phyloP scores from a whole-genome alignment of 2,888 invertebrate genomes.

The Himalopsyche kuldschensis region DNA sequence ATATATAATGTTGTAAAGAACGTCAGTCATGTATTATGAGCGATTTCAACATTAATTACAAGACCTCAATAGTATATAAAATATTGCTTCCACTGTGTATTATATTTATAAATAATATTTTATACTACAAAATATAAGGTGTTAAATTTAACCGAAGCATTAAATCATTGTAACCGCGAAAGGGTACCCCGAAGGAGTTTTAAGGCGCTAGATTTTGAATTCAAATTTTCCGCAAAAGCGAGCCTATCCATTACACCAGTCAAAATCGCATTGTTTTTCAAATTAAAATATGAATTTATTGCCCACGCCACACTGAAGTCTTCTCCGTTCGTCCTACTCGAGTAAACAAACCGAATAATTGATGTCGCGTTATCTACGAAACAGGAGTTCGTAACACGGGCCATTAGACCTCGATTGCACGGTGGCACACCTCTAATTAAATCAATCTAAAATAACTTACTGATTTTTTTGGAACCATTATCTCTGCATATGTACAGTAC shows the following conservation, averaged over 20 bases:
- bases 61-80: too few species aligned
- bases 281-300: slow-evolving; percentile 13
- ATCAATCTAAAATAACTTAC: too few species aligned
- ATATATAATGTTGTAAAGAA: too few species aligned
- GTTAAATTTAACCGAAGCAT: not conserved
- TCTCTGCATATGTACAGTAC: too few species aligned
- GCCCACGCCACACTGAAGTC: not conserved
- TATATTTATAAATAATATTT: too few species aligned
- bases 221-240: not conserved
- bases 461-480: too few species aligned
- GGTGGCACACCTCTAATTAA: too few species aligned
- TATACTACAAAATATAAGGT: too few species aligned
- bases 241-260: slow-evolving; percentile 10
- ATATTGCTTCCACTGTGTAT: too few species aligned
- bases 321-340: not conserved
- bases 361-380: not conserved
- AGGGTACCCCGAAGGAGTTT: not conserved
- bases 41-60: too few species aligned
- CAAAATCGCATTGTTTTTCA: slow-evolving; percentile 15
- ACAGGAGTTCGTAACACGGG: not conserved
- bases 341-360: slow-evolving; percentile 4
- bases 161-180: not conserved
- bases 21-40: too few species aligned
- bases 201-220: not conserved
- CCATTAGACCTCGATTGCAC: not conserved